Base-by-base conservation (phyloP, 2,797 vertebrate genomes). In the Manis pentadactyla region DNA sequence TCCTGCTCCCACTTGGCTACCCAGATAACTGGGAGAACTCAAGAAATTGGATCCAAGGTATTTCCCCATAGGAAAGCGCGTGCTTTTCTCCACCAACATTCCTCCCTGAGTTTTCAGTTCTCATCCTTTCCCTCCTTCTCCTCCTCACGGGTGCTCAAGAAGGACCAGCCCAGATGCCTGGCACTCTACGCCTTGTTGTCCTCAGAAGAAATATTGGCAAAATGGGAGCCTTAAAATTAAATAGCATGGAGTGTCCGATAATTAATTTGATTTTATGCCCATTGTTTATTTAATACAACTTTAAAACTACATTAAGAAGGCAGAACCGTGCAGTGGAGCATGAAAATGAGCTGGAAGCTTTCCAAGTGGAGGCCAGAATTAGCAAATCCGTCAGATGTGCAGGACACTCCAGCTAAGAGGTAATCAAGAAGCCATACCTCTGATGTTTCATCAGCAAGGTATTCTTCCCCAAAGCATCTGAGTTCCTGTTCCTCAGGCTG, bases 211-310 rank as follows among this genome's bases (percentile, higher is more conserved):
- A 98, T 98, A 98, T 87, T 97, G 97, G 97, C 92, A 98, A 97
- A 98, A 98, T 88, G 97, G 98, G 98, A 98, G 98, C 94, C 97
- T 97, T 98, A 98, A 98, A 98, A 98, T 98, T 98, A 98, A 98
- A 96, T 96, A 98, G 98, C 98, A 98, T 98, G 97, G 97, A 98
- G 97, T 98, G 98, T 98, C 98, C 98, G 98, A 97, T 98, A 98
- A 98, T 98, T 98, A 98, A 98, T 98, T 98, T 98, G 96, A 97
- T 97, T 98, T 98, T 95, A 98, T 96, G 97, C 95, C 94, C 98
- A 95, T 98, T 98, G 98, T 98, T 98, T 98, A 98, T 98, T 98
- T 98, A 98, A 98, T 97, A 93, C 94, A 98, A 98, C 97, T 98
- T 98, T 96, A 97, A 98, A 97, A 97, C 97, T 97, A 97, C 10